Percentiles rank a stretch among this genome's conserved stretches.
These are phyloP conservation scores for Macropis europaea DNA, from an alignment of 2,888 invertebrate species.

Conservation along the genomic window DNA sequence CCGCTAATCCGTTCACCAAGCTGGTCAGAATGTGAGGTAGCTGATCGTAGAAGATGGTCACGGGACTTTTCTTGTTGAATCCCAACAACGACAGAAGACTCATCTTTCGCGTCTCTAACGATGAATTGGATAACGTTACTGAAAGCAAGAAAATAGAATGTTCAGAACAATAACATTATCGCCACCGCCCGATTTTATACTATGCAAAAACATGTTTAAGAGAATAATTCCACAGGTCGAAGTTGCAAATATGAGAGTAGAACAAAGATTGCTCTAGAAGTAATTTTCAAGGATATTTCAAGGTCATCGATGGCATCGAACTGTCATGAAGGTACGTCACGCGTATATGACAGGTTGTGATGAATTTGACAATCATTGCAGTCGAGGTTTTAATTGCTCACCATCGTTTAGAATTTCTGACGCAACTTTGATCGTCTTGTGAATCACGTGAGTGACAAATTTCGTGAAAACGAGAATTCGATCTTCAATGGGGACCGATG, in stretches of 20 bases:
- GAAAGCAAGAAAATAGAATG: not conserved
- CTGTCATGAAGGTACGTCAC: no score
- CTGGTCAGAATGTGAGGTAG: constrained; percentile 68
- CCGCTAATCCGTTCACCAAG: constrained; percentile 67
- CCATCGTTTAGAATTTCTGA: constrained; percentile 30
- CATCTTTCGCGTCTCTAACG: constrained; percentile 44
- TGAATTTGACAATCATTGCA: no score
- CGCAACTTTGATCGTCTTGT: constrained; percentile 50
- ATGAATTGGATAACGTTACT: not conserved
- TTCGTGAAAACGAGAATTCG: constrained; percentile 65
- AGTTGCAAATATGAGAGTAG: no score
- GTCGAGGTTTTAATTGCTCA: no score
- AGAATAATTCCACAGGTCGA: no score
- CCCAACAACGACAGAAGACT: constrained; percentile 68
- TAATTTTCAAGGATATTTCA: no score
- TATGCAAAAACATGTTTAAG: no score
- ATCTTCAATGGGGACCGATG: constrained; percentile 48
- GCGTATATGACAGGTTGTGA: no score
- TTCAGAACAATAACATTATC: no score
- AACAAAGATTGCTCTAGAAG: no score
- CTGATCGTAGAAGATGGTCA: constrained; percentile 65
- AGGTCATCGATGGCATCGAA: no score
- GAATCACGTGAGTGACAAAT: constrained; percentile 62
- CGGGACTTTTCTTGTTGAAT: constrained; percentile 63
- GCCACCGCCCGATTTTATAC: no score